A percentile compares a stretch with the other conserved stretches of the same genome.
phyloP scores from a whole-genome alignment of 1,140 invertebrate genomes.

The Drosophila repletoides region DNA sequence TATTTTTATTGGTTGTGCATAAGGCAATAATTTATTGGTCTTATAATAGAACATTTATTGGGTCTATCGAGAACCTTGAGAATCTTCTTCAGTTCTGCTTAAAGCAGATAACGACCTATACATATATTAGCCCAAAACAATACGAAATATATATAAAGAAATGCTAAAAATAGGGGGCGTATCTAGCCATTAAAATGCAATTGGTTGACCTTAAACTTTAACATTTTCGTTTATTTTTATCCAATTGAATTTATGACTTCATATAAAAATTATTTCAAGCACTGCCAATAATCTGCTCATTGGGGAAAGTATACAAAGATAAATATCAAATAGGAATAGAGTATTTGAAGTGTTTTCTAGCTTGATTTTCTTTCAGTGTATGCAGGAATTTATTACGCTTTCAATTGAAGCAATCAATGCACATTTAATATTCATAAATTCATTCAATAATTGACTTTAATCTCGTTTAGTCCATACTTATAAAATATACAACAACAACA shows the following conservation, averaged over 20 bases:
- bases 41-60: neutral
- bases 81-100: neutral
- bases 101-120: too few relatives aligned
- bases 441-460: constrained; percentile 15
- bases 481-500: constrained; percentile 1
- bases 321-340: neutral
- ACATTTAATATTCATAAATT: neutral
- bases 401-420: constrained; percentile 15
- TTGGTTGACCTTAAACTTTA: too few relatives aligned
- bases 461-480: constrained; percentile 8
- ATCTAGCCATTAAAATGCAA: too few relatives aligned
- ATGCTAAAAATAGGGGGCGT: neutral
- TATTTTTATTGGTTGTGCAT: constrained; percentile 10
- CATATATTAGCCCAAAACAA: neutral
- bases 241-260: too few relatives aligned
- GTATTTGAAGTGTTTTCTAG: neutral
- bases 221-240: too few relatives aligned
- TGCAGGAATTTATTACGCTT: neutral
- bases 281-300: too few relatives aligned
- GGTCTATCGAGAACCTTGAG: constrained; percentile 9
- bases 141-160: neutral
- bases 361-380: neutral
- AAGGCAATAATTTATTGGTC: neutral
- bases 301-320: too few relatives aligned
- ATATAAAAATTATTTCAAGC: too few relatives aligned